Percentiles rank a stretch among this genome's conserved stretches.
Conservation (phyloP, 2,888 invertebrate genomes). For the Trachelus tabidus region DNA sequence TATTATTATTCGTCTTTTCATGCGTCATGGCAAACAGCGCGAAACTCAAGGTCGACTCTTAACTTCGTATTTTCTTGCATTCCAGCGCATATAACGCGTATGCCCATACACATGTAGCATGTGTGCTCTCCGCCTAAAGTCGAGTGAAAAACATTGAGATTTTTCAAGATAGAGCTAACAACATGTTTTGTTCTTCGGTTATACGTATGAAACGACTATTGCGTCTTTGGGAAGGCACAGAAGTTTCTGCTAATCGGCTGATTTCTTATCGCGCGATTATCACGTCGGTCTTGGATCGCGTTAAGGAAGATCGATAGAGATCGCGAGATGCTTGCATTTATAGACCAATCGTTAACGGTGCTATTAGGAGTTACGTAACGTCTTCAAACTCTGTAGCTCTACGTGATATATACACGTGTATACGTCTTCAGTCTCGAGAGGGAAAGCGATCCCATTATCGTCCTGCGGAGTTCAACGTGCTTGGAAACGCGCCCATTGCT, state of each 20-base stretch:
- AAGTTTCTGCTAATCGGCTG: background rate
- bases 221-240: background rate
- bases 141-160: background rate
- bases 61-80: background rate
- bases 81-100: background rate
- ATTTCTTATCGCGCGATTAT: background rate
- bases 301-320: background rate
- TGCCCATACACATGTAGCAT: background rate
- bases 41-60: background rate
- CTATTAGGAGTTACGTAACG: background rate
- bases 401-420: background rate
- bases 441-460: slow-evolving; percentile 5
- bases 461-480: background rate
- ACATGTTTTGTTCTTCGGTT: background rate
- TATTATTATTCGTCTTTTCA: background rate
- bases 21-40: background rate
- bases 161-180: background rate
- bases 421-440: background rate
- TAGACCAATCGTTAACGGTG: background rate
- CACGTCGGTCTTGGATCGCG: background rate
- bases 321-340: background rate
- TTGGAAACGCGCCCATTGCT: background rate
- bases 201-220: background rate
- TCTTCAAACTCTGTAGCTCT: background rate
- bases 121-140: background rate